Evolutionary conservation across 2,797 vertebrate species (phyloP).

Genomic region (Enteromius paludinosus): DNA sequence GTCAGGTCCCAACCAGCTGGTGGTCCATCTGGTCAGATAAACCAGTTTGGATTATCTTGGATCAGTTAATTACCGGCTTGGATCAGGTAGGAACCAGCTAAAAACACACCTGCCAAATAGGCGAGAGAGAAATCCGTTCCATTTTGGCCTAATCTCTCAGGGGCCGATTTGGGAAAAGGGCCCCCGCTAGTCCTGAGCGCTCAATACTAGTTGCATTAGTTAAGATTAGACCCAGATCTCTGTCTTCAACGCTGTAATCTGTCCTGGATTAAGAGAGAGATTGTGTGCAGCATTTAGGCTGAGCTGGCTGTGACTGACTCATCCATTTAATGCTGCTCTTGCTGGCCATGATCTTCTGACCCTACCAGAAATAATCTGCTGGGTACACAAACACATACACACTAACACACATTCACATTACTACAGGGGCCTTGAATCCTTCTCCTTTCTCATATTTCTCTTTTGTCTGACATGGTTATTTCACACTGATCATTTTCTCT

Average conservation of each 20-base stretch:
- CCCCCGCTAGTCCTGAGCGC: not conserved
- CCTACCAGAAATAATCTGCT: slow-evolving; percentile 30
- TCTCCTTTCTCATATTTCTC: slow-evolving; percentile 15
- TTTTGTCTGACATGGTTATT: slow-evolving; percentile 10
- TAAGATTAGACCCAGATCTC: slow-evolving; percentile 46
- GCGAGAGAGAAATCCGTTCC: not conserved
- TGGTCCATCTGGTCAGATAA: slow-evolving; percentile 23
- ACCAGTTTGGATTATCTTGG: slow-evolving; percentile 9
- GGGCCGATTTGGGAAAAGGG: not conserved
- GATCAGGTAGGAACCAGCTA: not conserved
- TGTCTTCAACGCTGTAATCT: slow-evolving; percentile 53
- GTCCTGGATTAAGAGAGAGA: slow-evolving; percentile 51
- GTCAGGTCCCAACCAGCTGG: slow-evolving; percentile 17
- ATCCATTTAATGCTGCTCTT: slow-evolving; percentile 50
- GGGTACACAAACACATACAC: slow-evolving; percentile 3
- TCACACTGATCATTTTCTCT: not conserved
- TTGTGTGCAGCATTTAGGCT: slow-evolving; percentile 37
- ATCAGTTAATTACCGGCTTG: not conserved
- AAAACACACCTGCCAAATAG: not conserved
- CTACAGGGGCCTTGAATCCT: not conserved
- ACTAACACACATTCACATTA: slow-evolving; percentile 12
- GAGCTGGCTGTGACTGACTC: slow-evolving; percentile 41
- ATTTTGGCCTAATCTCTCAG: not conserved
- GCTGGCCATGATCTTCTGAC: slow-evolving; percentile 33
- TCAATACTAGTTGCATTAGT: slow-evolving; percentile 32